phyloP scores from a whole-genome alignment of 2,797 vertebrate species.

The Alfaro cultratus region DNA sequence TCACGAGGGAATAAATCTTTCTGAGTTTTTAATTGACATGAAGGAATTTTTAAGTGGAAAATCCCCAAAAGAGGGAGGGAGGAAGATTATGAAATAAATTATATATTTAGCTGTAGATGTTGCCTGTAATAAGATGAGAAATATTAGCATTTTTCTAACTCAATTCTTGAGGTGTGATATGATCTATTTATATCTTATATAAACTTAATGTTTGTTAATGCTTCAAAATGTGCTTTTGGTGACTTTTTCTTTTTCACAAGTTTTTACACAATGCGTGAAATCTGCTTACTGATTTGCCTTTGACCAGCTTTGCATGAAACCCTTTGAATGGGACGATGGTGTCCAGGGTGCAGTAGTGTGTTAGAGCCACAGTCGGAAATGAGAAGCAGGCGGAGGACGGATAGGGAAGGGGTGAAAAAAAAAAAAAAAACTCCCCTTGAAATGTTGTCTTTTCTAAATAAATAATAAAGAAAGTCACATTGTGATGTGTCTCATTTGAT shows the following conservation, averaged over 20 bases:
- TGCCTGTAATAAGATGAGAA: not conserved
- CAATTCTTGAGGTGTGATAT: not conserved
- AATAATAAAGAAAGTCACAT: not conserved
- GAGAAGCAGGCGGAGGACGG: not conserved
- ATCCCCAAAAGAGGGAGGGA: not conserved
- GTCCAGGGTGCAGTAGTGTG: not conserved
- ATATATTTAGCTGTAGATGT: conserved; percentile 37
- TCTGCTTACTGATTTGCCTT: conserved; percentile 1
- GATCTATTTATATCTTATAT: conserved; percentile 4
- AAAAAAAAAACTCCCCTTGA: not conserved
- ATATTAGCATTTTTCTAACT: not conserved
- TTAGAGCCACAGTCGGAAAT: not conserved
- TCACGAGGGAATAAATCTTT: not conserved
- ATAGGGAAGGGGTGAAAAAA: not conserved
- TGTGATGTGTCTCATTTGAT: not conserved
- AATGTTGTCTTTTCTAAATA: conserved; percentile 3
- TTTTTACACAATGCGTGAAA: not conserved
- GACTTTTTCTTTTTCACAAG: not conserved
- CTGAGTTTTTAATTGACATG: not conserved
- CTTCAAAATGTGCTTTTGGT: not conserved
- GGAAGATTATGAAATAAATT: not conserved
- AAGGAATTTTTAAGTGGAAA: conserved; percentile 10
- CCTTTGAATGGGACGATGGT: not conserved
- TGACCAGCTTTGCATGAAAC: not conserved
- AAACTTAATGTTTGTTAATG: not conserved